phyloP scores from a whole-genome alignment of 2,888 invertebrate genomes.

The Falcaria lacertinaria region DNA sequence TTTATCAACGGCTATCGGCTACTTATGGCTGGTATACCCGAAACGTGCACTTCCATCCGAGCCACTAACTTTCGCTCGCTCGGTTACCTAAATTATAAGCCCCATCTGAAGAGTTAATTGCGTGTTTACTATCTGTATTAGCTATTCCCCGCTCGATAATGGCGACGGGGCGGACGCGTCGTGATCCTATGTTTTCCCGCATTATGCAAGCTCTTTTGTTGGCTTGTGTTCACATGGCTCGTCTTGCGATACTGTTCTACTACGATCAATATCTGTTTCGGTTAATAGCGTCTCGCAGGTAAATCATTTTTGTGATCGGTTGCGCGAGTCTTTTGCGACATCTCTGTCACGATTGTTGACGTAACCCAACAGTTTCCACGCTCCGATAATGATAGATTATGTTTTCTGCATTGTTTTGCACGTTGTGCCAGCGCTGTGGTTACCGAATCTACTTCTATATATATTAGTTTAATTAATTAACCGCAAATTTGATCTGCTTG shows the following conservation, averaged over 20 bases:
- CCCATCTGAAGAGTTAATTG: slow-evolving; percentile 48
- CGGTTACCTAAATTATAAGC: slow-evolving; percentile 48
- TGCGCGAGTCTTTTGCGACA: slow-evolving; percentile 50
- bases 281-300: slow-evolving; percentile 37
- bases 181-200: slow-evolving; percentile 55
- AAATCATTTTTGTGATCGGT: slow-evolving; percentile 56
- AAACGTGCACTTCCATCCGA: slow-evolving; percentile 24
- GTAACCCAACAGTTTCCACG: slow-evolving; percentile 52
- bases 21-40: slow-evolving; percentile 24
- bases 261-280: slow-evolving; percentile 48
- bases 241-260: slow-evolving; percentile 18
- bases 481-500: slow-evolving; percentile 3
- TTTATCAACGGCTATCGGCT: slow-evolving; percentile 58
- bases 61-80: slow-evolving; percentile 37
- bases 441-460: slow-evolving; percentile 9
- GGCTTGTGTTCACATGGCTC: slow-evolving; percentile 41
- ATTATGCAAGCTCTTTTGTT: slow-evolving; percentile 56
- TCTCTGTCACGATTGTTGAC: slow-evolving; percentile 53
- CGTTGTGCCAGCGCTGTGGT: slow-evolving; percentile 17
- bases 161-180: slow-evolving; percentile 45
- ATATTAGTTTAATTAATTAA: slow-evolving; percentile 6
- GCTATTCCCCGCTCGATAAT: slow-evolving; percentile 43
- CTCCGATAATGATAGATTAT: slow-evolving; percentile 41
- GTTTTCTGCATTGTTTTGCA: slow-evolving; percentile 23
- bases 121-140: slow-evolving; percentile 50